Evolutionary conservation across 1,140 invertebrate genomes (phyloP), one percentile per base, ranked within the genome.

Genomic region (Magallana gigas): DNA sequence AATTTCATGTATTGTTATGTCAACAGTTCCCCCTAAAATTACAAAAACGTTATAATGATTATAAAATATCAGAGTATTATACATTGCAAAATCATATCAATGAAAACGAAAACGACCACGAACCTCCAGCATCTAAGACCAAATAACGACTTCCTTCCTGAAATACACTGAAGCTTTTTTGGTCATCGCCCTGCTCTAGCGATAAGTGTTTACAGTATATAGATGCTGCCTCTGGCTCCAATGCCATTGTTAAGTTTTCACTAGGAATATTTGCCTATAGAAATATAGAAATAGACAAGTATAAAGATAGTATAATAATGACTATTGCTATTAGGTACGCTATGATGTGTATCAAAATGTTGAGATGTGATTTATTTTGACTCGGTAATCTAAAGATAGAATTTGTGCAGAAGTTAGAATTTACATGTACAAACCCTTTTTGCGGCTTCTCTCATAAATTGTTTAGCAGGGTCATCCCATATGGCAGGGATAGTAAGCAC

Each of bases 1-100:
- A 68, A 96, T 92, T 91, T 96, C 95, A 92, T 96, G 96, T 16
- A 96, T 95, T 3, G 96, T 96, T 59, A 96, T 96, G 90, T 96
- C 96, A 1, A 96, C 96, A n/a, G 96, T 96, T 9, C 96, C 96
- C 18, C 96, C 96, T 88, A 48, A 62, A 81, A 68, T 7, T 80
- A 80, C 23, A 80, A 80, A 80, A 11, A 71, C 29, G 9, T 36
- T 12, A 8, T 11, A 8, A 48, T 48, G 36, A 48, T 4, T 48
- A 48, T 48, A 48, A 48, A 48, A 48, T 48, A 48, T 5, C 36
- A 48, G 36, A 5, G 36, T 48, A 48, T 48, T 48, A 48, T 48
- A 48, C 36, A 48, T 48, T 48, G 2, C 36, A 2, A 4, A 48
- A 48, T 48, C 36, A 4, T 48, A 48, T 5, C 36, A 48, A 48